Evolutionary conservation across 2,113 vertebrate genomes (phyloP).

Genomic region (Eptesicus fuscus): DNA sequence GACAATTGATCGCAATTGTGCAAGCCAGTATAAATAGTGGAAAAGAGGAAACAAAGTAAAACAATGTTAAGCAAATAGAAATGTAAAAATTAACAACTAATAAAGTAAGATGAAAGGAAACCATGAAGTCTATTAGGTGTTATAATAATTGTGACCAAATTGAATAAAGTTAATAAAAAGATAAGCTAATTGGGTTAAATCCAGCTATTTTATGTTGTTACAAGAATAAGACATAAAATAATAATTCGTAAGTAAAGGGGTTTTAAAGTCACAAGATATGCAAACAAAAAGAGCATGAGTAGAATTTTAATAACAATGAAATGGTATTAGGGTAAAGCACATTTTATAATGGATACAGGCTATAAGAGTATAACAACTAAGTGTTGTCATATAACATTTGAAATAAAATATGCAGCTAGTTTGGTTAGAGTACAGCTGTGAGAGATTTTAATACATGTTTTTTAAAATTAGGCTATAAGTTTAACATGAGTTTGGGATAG

Average conservation of each 20-base stretch:
- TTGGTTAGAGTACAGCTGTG: neutral
- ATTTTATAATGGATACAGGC: neutral
- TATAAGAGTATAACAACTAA: neutral
- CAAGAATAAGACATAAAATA: neutral
- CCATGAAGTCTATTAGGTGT: neutral
- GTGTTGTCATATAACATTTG: neutral
- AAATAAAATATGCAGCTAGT: neutral
- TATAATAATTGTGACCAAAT: neutral
- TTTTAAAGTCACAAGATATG: neutral
- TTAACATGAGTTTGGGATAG: neutral
- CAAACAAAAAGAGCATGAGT: neutral
- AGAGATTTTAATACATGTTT: neutral
- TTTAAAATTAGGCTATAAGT: neutral
- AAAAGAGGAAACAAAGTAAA: neutral
- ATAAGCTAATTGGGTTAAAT: neutral
- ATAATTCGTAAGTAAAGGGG: neutral
- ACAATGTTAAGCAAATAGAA: neutral
- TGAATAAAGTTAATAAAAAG: neutral
- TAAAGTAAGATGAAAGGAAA: conserved; percentile 12
- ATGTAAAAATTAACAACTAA: neutral
- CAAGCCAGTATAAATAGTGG: neutral
- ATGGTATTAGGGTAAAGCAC: neutral
- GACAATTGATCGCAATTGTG: neutral
- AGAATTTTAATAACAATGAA: conserved; percentile 25
- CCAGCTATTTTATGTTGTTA: neutral